Conservation (phyloP, 1,140 invertebrate genomes). For the Drosophila subobscura region DNA sequence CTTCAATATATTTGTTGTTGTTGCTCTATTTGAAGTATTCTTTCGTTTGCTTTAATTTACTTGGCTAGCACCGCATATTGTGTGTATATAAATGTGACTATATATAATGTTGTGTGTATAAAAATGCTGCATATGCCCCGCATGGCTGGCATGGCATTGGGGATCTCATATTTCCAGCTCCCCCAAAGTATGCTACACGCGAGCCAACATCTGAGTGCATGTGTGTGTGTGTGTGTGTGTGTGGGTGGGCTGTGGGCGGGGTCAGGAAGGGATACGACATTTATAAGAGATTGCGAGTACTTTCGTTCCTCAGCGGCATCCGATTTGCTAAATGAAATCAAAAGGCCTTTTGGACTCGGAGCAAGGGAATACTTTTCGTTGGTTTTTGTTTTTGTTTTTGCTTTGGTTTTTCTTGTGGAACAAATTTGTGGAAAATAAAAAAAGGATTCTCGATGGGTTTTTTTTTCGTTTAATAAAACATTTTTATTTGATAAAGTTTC, state of each 20-base stretch:
- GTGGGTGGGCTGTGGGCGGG: not conserved
- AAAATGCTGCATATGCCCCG: conserved; percentile 44
- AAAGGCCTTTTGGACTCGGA: conserved; percentile 23
- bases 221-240: conserved; percentile 9
- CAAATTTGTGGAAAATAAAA: conserved; percentile 41
- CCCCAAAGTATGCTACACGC: conserved; percentile 31
- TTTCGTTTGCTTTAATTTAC: conserved; percentile 20
- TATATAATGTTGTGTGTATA: conserved; percentile 40
- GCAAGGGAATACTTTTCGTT: not conserved
- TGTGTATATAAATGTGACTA: conserved; percentile 44
- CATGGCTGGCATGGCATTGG: not conserved
- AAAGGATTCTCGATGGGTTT: conserved; percentile 66
- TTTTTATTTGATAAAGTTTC: conserved; percentile 80
- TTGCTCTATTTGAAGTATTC: too few species aligned
- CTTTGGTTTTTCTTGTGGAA: conserved; percentile 20
- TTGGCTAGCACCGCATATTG: conserved; percentile 75
- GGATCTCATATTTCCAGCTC: not conserved
- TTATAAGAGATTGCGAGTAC: conserved; percentile 61
- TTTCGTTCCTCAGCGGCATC: conserved; percentile 62
- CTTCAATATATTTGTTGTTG: not conserved
- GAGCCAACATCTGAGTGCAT: conserved; percentile 8
- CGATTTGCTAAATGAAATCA: conserved; percentile 35
- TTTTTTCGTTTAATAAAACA: conserved; percentile 74
- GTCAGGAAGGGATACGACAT: not conserved
- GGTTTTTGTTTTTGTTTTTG: conserved; percentile 30